Conservation (phyloP, 2,888 invertebrate species). For the Protodeltote pygarga region DNA sequence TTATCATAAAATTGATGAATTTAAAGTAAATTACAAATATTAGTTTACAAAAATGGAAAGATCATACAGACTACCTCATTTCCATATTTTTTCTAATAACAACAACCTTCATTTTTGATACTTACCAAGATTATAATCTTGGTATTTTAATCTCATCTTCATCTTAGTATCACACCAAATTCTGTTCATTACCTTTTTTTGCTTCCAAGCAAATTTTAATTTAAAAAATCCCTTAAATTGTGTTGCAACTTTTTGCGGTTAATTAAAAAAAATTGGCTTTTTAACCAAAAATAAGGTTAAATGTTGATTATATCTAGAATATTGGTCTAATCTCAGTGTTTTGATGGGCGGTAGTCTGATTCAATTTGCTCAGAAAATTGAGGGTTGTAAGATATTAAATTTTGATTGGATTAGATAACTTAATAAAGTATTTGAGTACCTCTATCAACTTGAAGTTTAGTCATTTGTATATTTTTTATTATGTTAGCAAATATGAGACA, state of each 20-base stretch:
- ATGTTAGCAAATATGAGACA: no score
- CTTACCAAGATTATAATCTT: no score
- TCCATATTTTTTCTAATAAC: no score
- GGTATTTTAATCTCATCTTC: no score
- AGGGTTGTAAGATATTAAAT: conserved; percentile 18
- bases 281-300: background rate
- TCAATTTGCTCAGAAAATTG: conserved; percentile 18
- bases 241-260: conserved; percentile 7
- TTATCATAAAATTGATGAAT: no score
- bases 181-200: conserved; percentile 27
- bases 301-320: conserved; percentile 8
- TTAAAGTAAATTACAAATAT: no score
- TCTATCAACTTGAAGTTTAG: no score
- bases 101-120: no score
- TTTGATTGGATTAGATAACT: conserved; percentile 24
- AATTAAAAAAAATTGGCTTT: conserved; percentile 6
- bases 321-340: conserved; percentile 2
- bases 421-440: background rate
- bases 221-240: conserved; percentile 27
- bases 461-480: no score
- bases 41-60: no score
- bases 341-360: conserved; percentile 5
- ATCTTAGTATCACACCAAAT: conserved; percentile 27
- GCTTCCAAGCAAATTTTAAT: conserved; percentile 15
- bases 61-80: no score